A percentile compares a stretch with the other conserved stretches of the same genome.
phyloP scores from a whole-genome alignment of 2,113 vertebrate genomes.

The Lepus americanus region DNA sequence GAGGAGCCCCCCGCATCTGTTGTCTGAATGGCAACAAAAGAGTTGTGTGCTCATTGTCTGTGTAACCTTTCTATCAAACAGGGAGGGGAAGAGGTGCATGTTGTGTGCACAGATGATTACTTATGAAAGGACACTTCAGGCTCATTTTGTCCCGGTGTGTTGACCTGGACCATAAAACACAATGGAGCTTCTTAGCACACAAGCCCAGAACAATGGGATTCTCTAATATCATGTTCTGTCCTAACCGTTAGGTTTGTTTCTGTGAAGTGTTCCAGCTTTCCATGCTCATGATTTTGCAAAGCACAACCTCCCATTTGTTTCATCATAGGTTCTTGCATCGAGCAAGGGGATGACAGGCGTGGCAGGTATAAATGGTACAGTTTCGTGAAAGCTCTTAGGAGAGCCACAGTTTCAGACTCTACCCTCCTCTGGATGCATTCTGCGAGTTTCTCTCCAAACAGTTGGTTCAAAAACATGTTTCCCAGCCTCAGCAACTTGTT shows the following conservation, averaged over 20 bases:
- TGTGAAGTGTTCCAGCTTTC: slow-evolving; percentile 68
- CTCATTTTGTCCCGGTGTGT: slow-evolving; percentile 86
- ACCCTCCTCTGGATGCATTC: neutral
- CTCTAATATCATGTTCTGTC: slow-evolving; percentile 84
- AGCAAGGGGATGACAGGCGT: slow-evolving; percentile 12
- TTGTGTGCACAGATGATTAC: slow-evolving; percentile 84
- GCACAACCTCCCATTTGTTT: slow-evolving; percentile 56
- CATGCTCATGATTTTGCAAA: slow-evolving; percentile 62
- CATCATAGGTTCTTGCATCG: slow-evolving; percentile 40
- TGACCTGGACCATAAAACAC: slow-evolving; percentile 87
- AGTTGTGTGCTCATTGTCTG: slow-evolving; percentile 83
- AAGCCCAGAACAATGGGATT: slow-evolving; percentile 82
- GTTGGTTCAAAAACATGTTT: slow-evolving; percentile 14
- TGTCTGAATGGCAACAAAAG: slow-evolving; percentile 81
- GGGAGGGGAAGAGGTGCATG: slow-evolving; percentile 81
- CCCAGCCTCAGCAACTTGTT: neutral
- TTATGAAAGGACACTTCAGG: slow-evolving; percentile 87
- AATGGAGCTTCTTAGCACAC: slow-evolving; percentile 84
- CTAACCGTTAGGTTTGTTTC: slow-evolving; percentile 84
- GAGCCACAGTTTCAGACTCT: neutral
- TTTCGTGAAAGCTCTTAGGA: neutral
- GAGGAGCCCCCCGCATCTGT: slow-evolving; percentile 89
- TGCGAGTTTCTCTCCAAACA: neutral
- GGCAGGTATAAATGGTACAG: neutral
- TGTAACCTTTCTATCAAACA: slow-evolving; percentile 82